phyloP scores from a whole-genome alignment of 2,888 invertebrate species.

The Parnassius orleans region DNA sequence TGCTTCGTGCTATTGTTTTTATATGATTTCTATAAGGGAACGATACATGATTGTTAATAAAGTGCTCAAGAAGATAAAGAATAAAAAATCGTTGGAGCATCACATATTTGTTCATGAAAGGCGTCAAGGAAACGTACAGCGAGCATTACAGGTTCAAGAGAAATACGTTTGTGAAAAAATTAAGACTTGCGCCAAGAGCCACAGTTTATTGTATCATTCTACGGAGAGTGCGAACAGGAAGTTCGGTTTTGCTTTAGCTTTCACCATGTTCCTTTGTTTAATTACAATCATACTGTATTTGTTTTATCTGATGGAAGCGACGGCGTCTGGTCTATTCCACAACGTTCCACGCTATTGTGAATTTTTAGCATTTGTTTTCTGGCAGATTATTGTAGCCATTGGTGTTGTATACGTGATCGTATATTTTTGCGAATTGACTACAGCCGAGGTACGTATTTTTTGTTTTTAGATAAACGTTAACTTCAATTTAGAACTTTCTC shows the following conservation, averaged over 20 bases:
- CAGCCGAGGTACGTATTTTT: slow-evolving; percentile 44
- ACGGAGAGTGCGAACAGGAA: slow-evolving; percentile 39
- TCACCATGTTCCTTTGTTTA: slow-evolving; percentile 45
- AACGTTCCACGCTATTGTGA: slow-evolving; percentile 48
- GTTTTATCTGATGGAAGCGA: slow-evolving; percentile 69
- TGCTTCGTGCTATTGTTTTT: slow-evolving; percentile 46
- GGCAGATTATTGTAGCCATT: slow-evolving; percentile 51
- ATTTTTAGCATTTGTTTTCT: slow-evolving; percentile 52
- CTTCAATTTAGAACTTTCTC: background rate
- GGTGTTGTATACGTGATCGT: slow-evolving; percentile 46
- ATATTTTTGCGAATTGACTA: slow-evolving; percentile 46
- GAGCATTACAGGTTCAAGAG: slow-evolving; percentile 44
- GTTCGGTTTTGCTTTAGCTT: slow-evolving; percentile 48
- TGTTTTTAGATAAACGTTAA: too few relatives aligned
- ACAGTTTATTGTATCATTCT: slow-evolving; percentile 47
- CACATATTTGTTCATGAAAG: slow-evolving; percentile 43
- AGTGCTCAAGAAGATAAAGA: slow-evolving; percentile 45
- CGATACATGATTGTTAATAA: slow-evolving; percentile 53
- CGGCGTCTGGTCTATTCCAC: slow-evolving; percentile 55
- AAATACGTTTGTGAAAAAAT: slow-evolving; percentile 50
- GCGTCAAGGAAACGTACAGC: slow-evolving; percentile 34
- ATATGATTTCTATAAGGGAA: slow-evolving; percentile 41
- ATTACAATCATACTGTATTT: slow-evolving; percentile 49
- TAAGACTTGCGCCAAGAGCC: slow-evolving; percentile 50
- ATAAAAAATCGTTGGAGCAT: slow-evolving; percentile 43